Percentiles rank a stretch among this genome's conserved stretches.
Evolutionary conservation across 1,140 invertebrate genomes (phyloP).

Genomic region (Triops cancriformis): DNA sequence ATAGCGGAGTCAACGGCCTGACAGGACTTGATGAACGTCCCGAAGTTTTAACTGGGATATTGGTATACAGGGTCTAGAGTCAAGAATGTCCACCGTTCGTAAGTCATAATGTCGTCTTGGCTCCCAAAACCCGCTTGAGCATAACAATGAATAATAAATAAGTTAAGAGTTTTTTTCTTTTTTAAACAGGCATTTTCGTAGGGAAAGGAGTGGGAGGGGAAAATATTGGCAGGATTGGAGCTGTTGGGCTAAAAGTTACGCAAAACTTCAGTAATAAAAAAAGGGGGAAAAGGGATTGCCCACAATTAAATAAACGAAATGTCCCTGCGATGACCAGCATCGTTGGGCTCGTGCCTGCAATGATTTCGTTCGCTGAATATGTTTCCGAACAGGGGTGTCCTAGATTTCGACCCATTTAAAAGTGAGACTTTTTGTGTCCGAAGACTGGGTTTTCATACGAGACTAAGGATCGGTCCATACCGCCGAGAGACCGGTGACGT

Average conservation of each 20-base stretch:
- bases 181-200: neutral
- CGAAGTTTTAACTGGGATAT: neutral
- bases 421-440: constrained; percentile 27
- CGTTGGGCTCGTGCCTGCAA: neutral
- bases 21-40: neutral
- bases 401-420: neutral
- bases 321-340: neutral
- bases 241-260: neutral
- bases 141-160: constrained; percentile 4
- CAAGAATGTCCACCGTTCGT: neutral
- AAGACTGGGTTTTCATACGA: constrained; percentile 28
- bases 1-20: neutral
- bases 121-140: neutral
- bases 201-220: neutral
- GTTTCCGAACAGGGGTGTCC: neutral
- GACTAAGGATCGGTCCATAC: constrained; percentile 25
- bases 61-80: neutral
- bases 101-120: neutral
- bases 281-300: neutral
- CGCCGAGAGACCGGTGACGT: constrained; percentile 38
- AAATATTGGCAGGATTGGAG: neutral
- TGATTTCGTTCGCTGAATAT: neutral
- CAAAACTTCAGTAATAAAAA: neutral
- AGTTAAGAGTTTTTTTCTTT: neutral
- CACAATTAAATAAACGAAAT: neutral